phyloP scores from a whole-genome alignment of 92 coral and sea anemone genomes.

The Umimayanthus chanpuru region DNA sequence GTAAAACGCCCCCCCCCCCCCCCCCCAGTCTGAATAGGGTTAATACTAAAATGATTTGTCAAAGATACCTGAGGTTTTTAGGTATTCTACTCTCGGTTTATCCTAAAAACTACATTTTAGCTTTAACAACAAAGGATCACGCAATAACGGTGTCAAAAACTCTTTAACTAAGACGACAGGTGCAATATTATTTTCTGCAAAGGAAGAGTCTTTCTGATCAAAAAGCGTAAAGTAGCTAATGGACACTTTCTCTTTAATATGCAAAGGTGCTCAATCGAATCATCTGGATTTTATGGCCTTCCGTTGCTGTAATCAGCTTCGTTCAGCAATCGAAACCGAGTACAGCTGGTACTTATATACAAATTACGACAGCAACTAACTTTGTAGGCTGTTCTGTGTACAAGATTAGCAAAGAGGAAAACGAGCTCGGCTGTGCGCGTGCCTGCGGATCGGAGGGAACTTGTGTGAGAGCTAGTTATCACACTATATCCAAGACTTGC shows the following conservation, averaged over 20 bases:
- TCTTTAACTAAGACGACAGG: no score
- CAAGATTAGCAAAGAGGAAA: neutral
- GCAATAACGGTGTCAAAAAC: no score
- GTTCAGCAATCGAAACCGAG: neutral
- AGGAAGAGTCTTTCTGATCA: no score
- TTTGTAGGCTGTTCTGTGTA: neutral
- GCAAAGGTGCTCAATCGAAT: neutral
- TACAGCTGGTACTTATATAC: slow-evolving; percentile 8
- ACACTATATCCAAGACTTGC: neutral
- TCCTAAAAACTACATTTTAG: no score
- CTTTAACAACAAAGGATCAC: no score
- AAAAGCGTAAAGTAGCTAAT: no score
- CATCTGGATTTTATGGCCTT: neutral
- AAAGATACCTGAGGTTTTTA: no score
- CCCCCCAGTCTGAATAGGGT: no score
- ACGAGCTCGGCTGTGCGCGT: neutral
- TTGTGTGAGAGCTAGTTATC: neutral
- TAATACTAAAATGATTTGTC: no score
- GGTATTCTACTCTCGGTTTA: no score
- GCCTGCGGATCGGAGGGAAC: neutral
- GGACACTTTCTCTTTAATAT: neutral
- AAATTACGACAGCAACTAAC: neutral
- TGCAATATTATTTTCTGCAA: no score
- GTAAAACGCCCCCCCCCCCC: no score
- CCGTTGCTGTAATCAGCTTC: neutral